A percentile compares a stretch with the other conserved stretches of the same genome.
Conservation (phyloP, 2,797 vertebrate species). For the Chiroxiphia lanceolata region DNA sequence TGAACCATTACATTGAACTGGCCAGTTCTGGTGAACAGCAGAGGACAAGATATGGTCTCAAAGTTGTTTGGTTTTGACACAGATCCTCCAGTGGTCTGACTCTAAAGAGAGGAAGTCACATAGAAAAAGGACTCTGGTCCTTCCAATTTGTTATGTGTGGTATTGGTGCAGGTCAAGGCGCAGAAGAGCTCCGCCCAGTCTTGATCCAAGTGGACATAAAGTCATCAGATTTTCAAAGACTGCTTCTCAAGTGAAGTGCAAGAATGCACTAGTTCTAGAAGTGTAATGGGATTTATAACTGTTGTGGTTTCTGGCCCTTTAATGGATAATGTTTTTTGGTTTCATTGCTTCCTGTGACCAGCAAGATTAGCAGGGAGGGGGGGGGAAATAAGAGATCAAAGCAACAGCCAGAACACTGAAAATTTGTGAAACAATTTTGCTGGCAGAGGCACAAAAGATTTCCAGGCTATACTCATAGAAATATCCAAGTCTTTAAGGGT, state of each 20-base stretch:
- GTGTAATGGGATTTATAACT: not conserved
- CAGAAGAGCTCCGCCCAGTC: not conserved
- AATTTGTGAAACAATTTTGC: slow-evolving; percentile 18
- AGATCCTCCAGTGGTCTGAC: not conserved
- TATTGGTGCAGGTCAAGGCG: not conserved
- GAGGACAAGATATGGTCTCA: not conserved
- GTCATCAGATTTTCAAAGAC: not conserved
- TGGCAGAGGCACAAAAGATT: slow-evolving; percentile 11
- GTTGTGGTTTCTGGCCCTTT: not conserved
- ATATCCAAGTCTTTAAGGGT: not conserved
- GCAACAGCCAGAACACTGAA: not conserved
- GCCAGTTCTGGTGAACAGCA: not conserved
- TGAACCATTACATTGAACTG: not conserved
- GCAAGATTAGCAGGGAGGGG: not conserved
- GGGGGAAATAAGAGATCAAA: not conserved
- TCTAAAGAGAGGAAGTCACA: not conserved
- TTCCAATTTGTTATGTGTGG: not conserved
- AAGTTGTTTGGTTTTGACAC: not conserved
- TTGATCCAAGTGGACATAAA: not conserved
- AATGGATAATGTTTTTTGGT: not conserved
- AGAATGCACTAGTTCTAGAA: not conserved
- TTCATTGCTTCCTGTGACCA: not conserved
- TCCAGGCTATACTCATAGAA: not conserved
- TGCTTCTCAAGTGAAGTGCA: not conserved
- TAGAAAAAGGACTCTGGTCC: not conserved